These are phyloP conservation scores for Phaethornis superciliosus DNA, from an alignment of 2,113 vertebrate genomes.

Conservation along the genomic window DNA sequence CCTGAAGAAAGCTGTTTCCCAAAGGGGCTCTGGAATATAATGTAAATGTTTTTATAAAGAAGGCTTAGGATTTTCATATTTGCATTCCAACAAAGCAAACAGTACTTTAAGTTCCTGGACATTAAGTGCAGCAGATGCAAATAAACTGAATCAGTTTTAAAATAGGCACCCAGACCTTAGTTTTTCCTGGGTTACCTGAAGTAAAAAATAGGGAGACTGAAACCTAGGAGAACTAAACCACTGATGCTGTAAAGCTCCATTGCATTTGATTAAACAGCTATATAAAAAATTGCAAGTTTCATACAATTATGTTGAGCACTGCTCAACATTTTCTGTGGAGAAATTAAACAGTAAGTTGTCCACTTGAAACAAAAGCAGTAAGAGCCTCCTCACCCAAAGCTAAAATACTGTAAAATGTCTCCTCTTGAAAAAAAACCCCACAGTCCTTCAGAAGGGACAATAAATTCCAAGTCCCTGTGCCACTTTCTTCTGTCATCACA, in stretches of 20 bases:
- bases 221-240: not conserved
- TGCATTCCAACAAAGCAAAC: not conserved
- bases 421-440: not conserved
- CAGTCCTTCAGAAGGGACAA: not conserved
- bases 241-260: not conserved
- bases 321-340: not conserved
- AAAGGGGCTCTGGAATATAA: not conserved
- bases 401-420: not conserved
- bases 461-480: not conserved
- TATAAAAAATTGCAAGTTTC: not conserved
- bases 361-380: not conserved
- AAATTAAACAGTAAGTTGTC: not conserved
- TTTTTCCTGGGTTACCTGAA: not conserved
- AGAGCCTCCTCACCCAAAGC: not conserved
- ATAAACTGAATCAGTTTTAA: not conserved
- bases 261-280: not conserved
- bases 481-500: not conserved
- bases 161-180: not conserved
- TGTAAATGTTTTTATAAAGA: not conserved
- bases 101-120: not conserved
- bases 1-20: not conserved
- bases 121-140: not conserved
- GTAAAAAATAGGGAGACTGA: not conserved
- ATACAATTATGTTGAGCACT: not conserved
- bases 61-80: not conserved